phyloP scores from a whole-genome alignment of 2,888 invertebrate genomes.

The Trichogramma evanescens region DNA sequence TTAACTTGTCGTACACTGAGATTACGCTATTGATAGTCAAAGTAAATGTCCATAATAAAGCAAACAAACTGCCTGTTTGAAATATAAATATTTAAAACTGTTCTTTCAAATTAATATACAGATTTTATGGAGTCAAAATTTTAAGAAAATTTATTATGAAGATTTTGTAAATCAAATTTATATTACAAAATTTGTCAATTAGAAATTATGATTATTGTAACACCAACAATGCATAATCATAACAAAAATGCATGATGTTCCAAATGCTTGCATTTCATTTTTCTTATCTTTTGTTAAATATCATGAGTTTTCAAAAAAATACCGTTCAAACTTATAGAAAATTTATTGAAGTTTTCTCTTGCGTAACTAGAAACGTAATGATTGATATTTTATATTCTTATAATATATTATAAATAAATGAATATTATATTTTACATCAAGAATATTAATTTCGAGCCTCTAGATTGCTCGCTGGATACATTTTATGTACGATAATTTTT shows the following conservation, averaged over 20 bases:
- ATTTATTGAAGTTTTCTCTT: conserved; percentile 8
- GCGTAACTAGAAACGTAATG: neutral
- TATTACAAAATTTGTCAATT: no score
- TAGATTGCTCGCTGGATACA: conserved; percentile 8
- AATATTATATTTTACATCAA: no score
- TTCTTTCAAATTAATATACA: conserved; percentile 4
- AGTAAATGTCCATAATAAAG: conserved; percentile 6
- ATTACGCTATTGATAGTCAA: conserved; percentile 22
- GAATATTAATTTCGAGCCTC: neutral
- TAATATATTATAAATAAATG: conserved; percentile 1
- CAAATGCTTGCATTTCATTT: no score
- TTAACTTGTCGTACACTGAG: conserved; percentile 36
- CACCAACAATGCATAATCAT: neutral
- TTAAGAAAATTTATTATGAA: no score
- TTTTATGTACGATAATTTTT: conserved; percentile 6
- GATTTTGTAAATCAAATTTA: no score
- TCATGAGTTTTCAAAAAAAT: neutral
- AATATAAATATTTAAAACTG: conserved; percentile 6
- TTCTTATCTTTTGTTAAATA: no score
- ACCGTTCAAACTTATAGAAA: conserved; percentile 4
- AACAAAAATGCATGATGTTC: neutral
- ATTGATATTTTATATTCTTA: conserved; percentile 2
- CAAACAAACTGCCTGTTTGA: conserved; percentile 13
- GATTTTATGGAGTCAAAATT: neutral
- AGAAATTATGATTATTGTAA: neutral